These are phyloP conservation scores for Eufriesea mexicana DNA, from an alignment of 1,140 invertebrate genomes.

Conservation along the genomic window DNA sequence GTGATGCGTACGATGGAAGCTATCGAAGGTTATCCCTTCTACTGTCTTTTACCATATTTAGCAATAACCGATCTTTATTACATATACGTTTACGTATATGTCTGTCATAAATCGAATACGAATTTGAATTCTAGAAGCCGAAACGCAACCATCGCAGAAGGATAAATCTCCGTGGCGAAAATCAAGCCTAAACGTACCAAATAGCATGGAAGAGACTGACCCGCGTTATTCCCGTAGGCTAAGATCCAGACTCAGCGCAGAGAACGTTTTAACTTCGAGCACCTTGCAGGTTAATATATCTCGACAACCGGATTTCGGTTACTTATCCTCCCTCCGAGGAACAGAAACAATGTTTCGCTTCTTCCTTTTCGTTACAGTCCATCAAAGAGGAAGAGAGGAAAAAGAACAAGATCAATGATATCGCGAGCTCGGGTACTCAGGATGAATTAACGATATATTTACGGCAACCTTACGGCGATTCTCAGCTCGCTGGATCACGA, in stretches of 20 bases:
- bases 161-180: conserved; percentile 91
- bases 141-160: conserved; percentile 86
- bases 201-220: conserved; percentile 84
- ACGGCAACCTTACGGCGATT: conserved; percentile 79
- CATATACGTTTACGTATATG: no score
- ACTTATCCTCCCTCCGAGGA: neutral
- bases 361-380: conserved; percentile 71
- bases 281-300: conserved; percentile 79
- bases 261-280: conserved; percentile 78
- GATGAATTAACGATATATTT: conserved; percentile 87
- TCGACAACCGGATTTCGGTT: neutral
- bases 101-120: neutral
- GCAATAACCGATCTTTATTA: no score
- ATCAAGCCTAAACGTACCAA: conserved; percentile 86
- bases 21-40: conserved; percentile 86
- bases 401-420: conserved; percentile 73
- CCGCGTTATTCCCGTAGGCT: conserved; percentile 81
- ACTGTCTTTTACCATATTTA: fast-evolving
- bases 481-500: conserved; percentile 63
- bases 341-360: neutral
- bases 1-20: conserved; percentile 92
- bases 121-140: conserved; percentile 84
- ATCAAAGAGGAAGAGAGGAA: conserved; percentile 84
- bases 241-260: conserved; percentile 80
- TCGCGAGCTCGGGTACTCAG: conserved; percentile 60